Conservation (phyloP, 2,888 invertebrate genomes). For the Gisinianus flammeolus region DNA sequence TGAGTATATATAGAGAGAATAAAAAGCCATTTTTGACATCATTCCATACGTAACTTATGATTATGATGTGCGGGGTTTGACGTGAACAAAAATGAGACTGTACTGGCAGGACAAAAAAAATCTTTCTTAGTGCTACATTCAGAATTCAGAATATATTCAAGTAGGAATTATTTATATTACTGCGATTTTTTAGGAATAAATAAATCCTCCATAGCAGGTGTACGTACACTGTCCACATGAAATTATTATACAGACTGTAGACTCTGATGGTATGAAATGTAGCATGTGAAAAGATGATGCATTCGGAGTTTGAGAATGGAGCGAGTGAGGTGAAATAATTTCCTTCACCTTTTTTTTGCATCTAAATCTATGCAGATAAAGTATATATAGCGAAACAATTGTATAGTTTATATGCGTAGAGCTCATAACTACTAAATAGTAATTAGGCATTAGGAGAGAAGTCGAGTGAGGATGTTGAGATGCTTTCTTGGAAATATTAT, state of each 20-base stretch:
- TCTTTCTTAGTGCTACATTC: background rate
- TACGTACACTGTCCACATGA: too few species aligned
- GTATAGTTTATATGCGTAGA: background rate
- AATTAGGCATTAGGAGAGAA: too few species aligned
- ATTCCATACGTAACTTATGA: background rate
- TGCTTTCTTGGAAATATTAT: background rate
- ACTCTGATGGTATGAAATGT: constrained; percentile 27
- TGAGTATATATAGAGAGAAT: too few species aligned
- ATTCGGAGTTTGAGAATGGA: background rate
- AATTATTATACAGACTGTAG: too few species aligned
- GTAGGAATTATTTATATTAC: too few species aligned
- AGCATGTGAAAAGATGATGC: constrained; percentile 27
- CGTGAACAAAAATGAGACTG: background rate
- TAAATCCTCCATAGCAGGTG: too few species aligned
- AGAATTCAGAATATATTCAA: background rate
- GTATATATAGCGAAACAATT: constrained; percentile 4
- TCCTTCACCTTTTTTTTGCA: background rate
- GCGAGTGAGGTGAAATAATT: constrained; percentile 29
- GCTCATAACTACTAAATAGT: background rate
- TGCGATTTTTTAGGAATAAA: too few species aligned
- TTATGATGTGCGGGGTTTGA: background rate
- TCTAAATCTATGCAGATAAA: constrained; percentile 24
- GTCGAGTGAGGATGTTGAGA: background rate
- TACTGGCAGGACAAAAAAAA: too few species aligned
- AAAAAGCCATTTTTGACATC: too few species aligned